phyloP scores from a whole-genome alignment of 1,140 invertebrate species.

The Neodiprion pinetum region DNA sequence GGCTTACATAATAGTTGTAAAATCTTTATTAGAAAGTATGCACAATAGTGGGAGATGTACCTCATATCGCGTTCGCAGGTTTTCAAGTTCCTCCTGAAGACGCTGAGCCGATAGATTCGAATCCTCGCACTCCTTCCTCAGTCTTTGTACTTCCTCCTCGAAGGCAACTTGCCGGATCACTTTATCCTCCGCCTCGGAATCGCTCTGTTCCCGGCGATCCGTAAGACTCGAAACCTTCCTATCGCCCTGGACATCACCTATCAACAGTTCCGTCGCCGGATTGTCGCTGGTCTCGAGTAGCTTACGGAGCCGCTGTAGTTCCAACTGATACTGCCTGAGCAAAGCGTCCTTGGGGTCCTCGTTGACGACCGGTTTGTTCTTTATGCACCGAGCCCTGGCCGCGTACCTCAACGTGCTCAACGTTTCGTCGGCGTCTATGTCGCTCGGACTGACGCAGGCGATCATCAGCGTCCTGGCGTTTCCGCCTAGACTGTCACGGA shows the following conservation, averaged over 20 bases:
- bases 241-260: background rate
- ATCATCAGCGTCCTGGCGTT: slow-evolving; percentile 96
- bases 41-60: background rate
- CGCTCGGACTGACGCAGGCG: slow-evolving; percentile 88
- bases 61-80: slow-evolving; percentile 45
- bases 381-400: slow-evolving; percentile 91
- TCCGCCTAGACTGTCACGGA: slow-evolving; percentile 91
- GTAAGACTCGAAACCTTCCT: background rate
- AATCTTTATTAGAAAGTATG: too few relatives aligned
- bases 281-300: slow-evolving; percentile 65
- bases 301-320: slow-evolving; percentile 78
- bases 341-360: slow-evolving; percentile 94
- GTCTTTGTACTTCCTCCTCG: slow-evolving; percentile 43
- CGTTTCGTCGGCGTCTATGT: slow-evolving; percentile 91
- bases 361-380: slow-evolving; percentile 92
- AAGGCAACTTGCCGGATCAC: slow-evolving; percentile 24
- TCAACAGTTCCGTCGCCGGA: background rate
- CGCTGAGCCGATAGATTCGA: slow-evolving; percentile 50
- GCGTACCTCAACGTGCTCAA: slow-evolving; percentile 88
- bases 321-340: slow-evolving; percentile 86
- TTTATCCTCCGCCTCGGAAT: background rate
- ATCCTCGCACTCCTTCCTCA: slow-evolving; percentile 49
- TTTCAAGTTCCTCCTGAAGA: slow-evolving; percentile 50
- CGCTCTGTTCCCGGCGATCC: background rate
- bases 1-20: too few relatives aligned